Percentiles rank a stretch among this genome's conserved stretches.
phyloP scores from a whole-genome alignment of 2,888 invertebrate genomes.

The Agrotis ipsilon region DNA sequence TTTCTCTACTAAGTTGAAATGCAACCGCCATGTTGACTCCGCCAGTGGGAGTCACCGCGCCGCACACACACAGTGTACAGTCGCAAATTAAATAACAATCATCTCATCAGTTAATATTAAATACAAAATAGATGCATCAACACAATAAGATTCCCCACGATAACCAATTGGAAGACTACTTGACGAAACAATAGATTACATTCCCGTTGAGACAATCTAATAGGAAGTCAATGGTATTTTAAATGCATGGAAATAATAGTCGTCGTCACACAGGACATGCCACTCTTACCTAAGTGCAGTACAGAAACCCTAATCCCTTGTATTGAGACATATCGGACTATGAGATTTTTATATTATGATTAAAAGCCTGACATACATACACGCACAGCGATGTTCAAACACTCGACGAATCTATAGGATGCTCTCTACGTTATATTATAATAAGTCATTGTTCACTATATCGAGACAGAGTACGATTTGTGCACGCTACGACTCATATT shows the following conservation, averaged over 20 bases:
- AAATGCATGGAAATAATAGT: conserved; percentile 69
- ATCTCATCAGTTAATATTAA: conserved; percentile 62
- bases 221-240: conserved; percentile 66
- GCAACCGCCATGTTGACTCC: conserved; percentile 60
- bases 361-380: conserved; percentile 88
- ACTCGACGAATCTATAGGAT: conserved; percentile 86
- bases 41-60: conserved; percentile 40
- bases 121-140: conserved; percentile 75
- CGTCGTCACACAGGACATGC: conserved; percentile 67
- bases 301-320: conserved; percentile 86
- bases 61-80: conserved; percentile 54
- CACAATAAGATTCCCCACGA: conserved; percentile 75
- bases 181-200: conserved; percentile 71
- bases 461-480: conserved; percentile 86
- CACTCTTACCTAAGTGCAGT: conserved; percentile 79
- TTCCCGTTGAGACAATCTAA: conserved; percentile 65
- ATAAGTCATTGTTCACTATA: conserved; percentile 81
- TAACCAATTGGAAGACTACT: conserved; percentile 86
- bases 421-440: conserved; percentile 81
- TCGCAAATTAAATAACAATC: conserved; percentile 66
- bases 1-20: conserved; percentile 74
- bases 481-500: conserved; percentile 88
- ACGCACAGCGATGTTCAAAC: conserved; percentile 86
- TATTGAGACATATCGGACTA: conserved; percentile 83
- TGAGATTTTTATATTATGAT: conserved; percentile 82